Conservation (phyloP, 1,140 invertebrate genomes). For the Euglossa dilemma region DNA sequence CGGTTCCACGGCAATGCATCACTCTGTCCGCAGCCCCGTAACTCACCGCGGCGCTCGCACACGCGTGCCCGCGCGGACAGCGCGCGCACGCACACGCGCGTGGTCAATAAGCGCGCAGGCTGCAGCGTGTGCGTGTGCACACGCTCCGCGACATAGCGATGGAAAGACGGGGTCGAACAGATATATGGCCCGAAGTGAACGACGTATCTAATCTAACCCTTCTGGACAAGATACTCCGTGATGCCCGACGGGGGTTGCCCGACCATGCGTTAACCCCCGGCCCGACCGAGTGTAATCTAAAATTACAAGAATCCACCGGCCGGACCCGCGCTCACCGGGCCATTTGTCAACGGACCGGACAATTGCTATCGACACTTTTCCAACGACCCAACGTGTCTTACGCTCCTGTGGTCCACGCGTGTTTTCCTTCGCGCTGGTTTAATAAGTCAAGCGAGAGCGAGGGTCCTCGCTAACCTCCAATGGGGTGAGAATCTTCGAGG, state of each 20-base stretch:
- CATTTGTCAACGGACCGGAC: constrained; percentile 61
- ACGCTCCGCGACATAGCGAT: constrained; percentile 61
- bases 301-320: constrained; percentile 68
- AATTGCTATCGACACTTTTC: constrained; percentile 62
- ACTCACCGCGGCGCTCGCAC: constrained; percentile 74
- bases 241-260: constrained; percentile 65
- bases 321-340: constrained; percentile 11
- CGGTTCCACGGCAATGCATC: constrained; percentile 81
- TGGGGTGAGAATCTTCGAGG: not conserved
- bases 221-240: constrained; percentile 78
- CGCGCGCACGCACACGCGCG: constrained; percentile 1
- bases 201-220: constrained; percentile 82
- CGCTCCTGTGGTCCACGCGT: not conserved
- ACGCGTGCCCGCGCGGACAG: constrained; percentile 39
- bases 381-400: not conserved
- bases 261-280: constrained; percentile 66
- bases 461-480: too few species aligned
- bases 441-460: not conserved
- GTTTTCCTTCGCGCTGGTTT: not conserved
- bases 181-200: constrained; percentile 79
- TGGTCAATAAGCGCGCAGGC: constrained; percentile 76
- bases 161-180: constrained; percentile 74
- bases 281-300: constrained; percentile 68
- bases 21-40: constrained; percentile 82
- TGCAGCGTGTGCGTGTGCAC: constrained; percentile 10